Conservation (phyloP, 2,797 vertebrate genomes). For the Pseudochaenichthys georgianus region DNA sequence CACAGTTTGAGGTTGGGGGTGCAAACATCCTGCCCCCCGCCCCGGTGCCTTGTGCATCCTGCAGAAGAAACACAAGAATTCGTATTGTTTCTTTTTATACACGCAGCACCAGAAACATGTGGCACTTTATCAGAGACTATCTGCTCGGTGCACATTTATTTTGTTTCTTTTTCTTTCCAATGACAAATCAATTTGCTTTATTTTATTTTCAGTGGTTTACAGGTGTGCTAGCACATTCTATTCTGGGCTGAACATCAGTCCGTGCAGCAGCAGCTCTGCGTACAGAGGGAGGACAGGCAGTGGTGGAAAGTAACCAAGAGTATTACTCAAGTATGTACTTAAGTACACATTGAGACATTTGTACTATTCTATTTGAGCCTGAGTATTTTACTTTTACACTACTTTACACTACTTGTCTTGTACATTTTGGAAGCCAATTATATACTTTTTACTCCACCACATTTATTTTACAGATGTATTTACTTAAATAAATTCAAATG, state of each 20-base stretch:
- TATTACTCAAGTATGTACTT: too few species aligned
- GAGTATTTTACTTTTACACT: too few species aligned
- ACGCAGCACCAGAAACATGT: not conserved
- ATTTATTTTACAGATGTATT: too few species aligned
- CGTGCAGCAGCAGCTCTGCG: not conserved
- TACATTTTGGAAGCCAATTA: too few species aligned
- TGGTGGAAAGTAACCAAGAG: too few species aligned
- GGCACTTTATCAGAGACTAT: not conserved
- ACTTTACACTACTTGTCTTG: too few species aligned
- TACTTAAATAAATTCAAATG: too few species aligned
- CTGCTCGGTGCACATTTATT: not conserved
- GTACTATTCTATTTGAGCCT: too few species aligned
- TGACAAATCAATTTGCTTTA: not conserved
- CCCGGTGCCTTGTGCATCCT: conserved; percentile 55
- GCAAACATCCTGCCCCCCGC: conserved; percentile 70
- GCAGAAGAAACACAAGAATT: conserved; percentile 43
- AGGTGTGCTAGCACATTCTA: not conserved
- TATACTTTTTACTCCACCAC: too few species aligned
- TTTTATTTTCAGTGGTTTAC: conserved; percentile 7
- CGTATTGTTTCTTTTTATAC: conserved; percentile 48
- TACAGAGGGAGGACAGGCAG: not conserved
- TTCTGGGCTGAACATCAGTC: not conserved
- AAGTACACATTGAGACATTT: too few species aligned
- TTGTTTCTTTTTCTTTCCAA: not conserved
- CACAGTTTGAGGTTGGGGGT: conserved; percentile 42